phyloP scores from a whole-genome alignment of 2,797 vertebrate genomes.

The Potorous gilbertii region DNA sequence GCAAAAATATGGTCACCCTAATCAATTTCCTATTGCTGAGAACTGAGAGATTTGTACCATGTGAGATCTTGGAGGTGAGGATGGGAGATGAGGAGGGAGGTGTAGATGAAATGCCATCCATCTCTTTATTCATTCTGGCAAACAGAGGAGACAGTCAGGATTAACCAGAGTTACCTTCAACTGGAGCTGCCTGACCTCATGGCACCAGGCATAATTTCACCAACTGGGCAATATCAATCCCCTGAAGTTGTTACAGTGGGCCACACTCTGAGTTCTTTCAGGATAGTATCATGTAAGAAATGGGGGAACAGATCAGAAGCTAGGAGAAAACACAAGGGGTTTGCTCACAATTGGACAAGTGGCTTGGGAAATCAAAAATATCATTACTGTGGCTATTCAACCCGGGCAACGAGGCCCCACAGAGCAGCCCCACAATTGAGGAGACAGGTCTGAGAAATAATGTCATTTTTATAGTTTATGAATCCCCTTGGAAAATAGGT shows the following conservation, averaged over 20 bases:
- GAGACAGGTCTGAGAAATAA: neutral
- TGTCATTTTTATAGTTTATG: neutral
- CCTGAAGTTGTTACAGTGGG: neutral
- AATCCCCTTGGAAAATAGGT: neutral
- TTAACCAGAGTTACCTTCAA: neutral
- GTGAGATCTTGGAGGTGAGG: neutral
- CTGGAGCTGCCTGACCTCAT: neutral
- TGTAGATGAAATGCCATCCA: neutral
- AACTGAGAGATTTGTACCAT: neutral
- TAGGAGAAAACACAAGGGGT: neutral
- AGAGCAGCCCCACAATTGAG: neutral
- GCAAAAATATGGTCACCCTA: neutral
- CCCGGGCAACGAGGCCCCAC: neutral
- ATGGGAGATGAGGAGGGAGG: neutral
- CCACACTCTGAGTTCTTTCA: conserved; percentile 12
- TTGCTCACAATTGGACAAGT: neutral
- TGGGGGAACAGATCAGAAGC: neutral
- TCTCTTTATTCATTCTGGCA: conserved; percentile 26
- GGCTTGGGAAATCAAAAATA: neutral
- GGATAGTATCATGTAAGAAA: neutral
- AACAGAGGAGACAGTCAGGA: neutral
- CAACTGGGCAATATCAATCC: neutral
- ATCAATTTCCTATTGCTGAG: conserved; percentile 1
- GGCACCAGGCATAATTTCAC: neutral
- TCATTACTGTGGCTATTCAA: neutral